Evolutionary conservation across 1,140 invertebrate genomes (phyloP).

Genomic region (Akabosia matsudoensis): DNA sequence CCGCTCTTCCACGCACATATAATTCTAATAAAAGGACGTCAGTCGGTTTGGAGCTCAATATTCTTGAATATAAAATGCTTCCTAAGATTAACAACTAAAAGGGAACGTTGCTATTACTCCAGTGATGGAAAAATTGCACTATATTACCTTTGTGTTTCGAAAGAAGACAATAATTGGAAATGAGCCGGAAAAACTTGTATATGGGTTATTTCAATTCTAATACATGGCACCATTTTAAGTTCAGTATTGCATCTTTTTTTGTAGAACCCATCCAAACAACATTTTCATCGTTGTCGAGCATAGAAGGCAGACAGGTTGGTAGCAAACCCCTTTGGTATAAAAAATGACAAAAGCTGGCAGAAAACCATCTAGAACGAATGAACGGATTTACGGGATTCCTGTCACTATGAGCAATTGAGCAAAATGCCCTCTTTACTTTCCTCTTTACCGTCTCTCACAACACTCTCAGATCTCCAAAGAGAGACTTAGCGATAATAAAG

Average conservation of each 20-base stretch:
- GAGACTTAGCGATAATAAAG: slow-evolving; percentile 10
- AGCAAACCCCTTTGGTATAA: background rate
- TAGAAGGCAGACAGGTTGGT: background rate
- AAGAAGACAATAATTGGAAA: slow-evolving; percentile 7
- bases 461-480: background rate
- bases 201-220: slow-evolving; percentile 16
- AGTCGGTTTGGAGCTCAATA: too few relatives aligned
- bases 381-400: slow-evolving; percentile 19
- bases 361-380: background rate
- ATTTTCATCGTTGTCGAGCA: too few relatives aligned
- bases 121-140: background rate
- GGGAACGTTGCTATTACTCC: too few relatives aligned
- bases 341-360: background rate
- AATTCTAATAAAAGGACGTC: too few relatives aligned
- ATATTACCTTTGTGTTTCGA: background rate
- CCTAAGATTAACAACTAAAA: too few relatives aligned
- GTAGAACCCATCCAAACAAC: too few relatives aligned
- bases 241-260: too few relatives aligned
- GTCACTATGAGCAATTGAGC: slow-evolving; percentile 23
- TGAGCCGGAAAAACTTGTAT: slow-evolving; percentile 18
- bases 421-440: slow-evolving; percentile 15
- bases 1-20: too few relatives aligned
- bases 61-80: too few relatives aligned
- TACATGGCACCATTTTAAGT: too few relatives aligned
- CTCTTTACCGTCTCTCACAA: background rate